Conservation (phyloP, 2,797 vertebrate genomes). For the Lagodon rhomboides region DNA sequence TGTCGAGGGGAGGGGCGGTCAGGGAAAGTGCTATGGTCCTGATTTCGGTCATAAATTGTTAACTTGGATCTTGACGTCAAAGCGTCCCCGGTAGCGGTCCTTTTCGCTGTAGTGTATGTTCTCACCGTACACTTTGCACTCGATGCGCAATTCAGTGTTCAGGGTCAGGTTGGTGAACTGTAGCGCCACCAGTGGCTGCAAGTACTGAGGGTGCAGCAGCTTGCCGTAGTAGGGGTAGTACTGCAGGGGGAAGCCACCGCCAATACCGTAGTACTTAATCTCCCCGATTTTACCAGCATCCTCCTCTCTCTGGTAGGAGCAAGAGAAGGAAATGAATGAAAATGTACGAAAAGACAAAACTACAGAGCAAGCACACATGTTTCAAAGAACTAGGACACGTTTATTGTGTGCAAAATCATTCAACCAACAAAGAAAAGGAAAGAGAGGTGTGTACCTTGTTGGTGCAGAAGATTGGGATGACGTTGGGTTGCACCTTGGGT, state of each 20-base stretch:
- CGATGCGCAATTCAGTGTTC: constrained; percentile 90
- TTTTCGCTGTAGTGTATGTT: constrained; percentile 97
- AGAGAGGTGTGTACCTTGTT: constrained; percentile 87
- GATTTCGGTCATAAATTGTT: constrained; percentile 90
- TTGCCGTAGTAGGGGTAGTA: constrained; percentile 98
- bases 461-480: constrained; percentile 91
- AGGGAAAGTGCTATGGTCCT: constrained; percentile 74
- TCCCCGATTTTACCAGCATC: constrained; percentile 88
- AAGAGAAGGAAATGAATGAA: not conserved
- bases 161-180: constrained; percentile 94
- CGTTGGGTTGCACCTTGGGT: constrained; percentile 83
- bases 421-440: not conserved
- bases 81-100: constrained; percentile 98
- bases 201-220: constrained; percentile 91
- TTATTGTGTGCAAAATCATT: not conserved
- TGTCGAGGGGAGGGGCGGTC: constrained; percentile 19
- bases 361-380: no score
- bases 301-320: constrained; percentile 87
- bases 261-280: constrained; percentile 91
- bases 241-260: constrained; percentile 92
- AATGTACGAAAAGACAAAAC: accelerated
- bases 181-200: constrained; percentile 94
- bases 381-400: not conserved
- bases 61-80: constrained; percentile 93
- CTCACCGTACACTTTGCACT: constrained; percentile 93